These are phyloP conservation scores for Drosophila arawakana DNA, from an alignment of 1,140 invertebrate genomes.

Conservation along the genomic window DNA sequence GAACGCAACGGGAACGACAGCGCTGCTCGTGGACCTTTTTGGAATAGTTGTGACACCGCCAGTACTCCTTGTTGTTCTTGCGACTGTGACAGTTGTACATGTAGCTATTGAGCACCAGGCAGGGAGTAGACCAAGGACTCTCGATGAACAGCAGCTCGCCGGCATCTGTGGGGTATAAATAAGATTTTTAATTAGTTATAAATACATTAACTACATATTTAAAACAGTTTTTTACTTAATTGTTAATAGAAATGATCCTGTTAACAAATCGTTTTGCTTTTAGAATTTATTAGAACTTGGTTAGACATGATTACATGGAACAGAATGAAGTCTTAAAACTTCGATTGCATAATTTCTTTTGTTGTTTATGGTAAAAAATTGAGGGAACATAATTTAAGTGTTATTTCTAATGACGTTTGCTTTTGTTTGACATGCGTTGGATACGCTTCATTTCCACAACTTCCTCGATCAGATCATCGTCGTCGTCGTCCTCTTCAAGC, in stretches of 20 bases:
- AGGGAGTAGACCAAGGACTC: conserved; percentile 83
- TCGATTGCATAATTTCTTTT: no score
- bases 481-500: conserved; percentile 47
- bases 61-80: conserved; percentile 81
- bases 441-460: conserved; percentile 45
- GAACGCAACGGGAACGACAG: conserved; percentile 81
- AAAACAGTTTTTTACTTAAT: neutral
- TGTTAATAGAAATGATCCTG: conserved; percentile 3
- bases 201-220: neutral
- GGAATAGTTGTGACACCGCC: conserved; percentile 84
- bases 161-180: conserved; percentile 41
- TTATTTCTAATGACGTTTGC: conserved; percentile 30
- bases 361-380: no score
- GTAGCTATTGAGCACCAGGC: conserved; percentile 75
- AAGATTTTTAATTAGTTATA: conserved; percentile 19
- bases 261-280: conserved; percentile 28
- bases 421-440: conserved; percentile 36
- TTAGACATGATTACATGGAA: conserved; percentile 36
- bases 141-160: conserved; percentile 75
- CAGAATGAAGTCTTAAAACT: neutral
- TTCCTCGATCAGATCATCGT: conserved; percentile 43
- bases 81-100: conserved; percentile 84
- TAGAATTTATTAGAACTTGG: conserved; percentile 36
- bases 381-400: no score
- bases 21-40: conserved; percentile 75